Evolutionary conservation across 2,797 vertebrate species (phyloP).

Genomic region (Anguilla anguilla): DNA sequence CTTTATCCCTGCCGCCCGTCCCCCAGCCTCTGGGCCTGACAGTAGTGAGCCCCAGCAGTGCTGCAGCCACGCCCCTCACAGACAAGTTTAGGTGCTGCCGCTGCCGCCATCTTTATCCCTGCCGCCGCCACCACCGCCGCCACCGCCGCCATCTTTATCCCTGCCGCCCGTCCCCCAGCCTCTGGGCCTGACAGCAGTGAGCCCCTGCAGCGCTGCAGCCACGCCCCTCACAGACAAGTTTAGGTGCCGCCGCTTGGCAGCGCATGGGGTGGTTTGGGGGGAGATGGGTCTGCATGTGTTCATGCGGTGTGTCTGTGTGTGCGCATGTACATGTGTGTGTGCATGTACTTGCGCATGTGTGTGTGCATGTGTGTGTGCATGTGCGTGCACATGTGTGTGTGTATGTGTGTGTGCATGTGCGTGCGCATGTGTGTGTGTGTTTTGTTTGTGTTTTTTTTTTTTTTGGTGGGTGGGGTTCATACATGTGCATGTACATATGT

Average conservation of each 20-base stretch:
- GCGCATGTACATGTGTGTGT: no score
- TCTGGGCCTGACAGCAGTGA: conserved; percentile 1
- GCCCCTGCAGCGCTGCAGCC: conserved; percentile 11
- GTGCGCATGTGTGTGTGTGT: background rate
- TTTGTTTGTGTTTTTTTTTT: no score
- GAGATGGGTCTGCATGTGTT: no score
- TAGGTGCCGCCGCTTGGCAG: background rate
- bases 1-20: background rate
- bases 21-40: background rate
- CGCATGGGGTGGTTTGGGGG: no score
- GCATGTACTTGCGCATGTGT: no score
- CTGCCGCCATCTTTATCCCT: no score
- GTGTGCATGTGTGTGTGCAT: background rate
- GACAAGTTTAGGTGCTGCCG: background rate
- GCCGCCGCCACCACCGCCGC: no score
- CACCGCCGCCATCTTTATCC: conserved; percentile 33
- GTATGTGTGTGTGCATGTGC: no score
- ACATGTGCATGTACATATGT: no score
- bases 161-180: background rate
- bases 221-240: background rate
- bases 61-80: background rate
- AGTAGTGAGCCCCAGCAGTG: conserved; percentile 10
- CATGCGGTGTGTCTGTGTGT: no score
- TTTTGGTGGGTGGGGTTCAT: no score
- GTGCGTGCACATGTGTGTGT: background rate